Conservation (phyloP, 2,113 vertebrate species). For the Tenebrosternarchus preto region DNA sequence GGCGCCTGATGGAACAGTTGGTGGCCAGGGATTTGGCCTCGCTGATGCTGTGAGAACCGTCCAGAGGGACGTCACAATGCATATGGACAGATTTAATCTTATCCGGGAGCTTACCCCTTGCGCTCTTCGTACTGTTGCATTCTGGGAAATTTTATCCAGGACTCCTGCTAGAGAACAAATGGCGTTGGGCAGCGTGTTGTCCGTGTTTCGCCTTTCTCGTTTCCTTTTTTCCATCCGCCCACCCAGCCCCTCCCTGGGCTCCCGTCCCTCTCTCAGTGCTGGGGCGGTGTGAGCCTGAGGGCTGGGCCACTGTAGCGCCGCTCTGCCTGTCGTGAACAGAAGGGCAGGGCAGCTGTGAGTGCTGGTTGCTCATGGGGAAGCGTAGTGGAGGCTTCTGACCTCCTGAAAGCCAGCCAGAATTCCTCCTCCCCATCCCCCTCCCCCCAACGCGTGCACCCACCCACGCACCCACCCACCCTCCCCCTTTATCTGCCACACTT, state of each 20-base stretch:
- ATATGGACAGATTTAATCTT: conserved; percentile 44
- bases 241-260: too few species aligned
- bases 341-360: conserved; percentile 64
- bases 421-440: background rate
- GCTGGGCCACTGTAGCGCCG: conserved; percentile 33
- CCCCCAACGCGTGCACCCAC: background rate
- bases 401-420: conserved; percentile 49
- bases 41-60: background rate
- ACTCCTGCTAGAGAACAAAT: conserved; percentile 45
- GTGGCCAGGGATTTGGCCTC: background rate
- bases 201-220: conserved; percentile 55
- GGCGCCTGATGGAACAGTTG: conserved; percentile 5
- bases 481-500: background rate
- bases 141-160: conserved; percentile 39
- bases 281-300: too few species aligned
- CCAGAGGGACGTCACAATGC: conserved; percentile 13
- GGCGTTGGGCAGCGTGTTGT: conserved; percentile 18
- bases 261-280: too few species aligned
- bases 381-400: conserved; percentile 47
- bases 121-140: conserved; percentile 8
- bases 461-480: background rate
- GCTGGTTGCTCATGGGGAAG: conserved; percentile 59
- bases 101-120: conserved; percentile 21
- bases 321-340: conserved; percentile 61
- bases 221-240: background rate